These are phyloP conservation scores for Camponotus fellah DNA, from an alignment of 2,888 invertebrate species.

Conservation along the genomic window DNA sequence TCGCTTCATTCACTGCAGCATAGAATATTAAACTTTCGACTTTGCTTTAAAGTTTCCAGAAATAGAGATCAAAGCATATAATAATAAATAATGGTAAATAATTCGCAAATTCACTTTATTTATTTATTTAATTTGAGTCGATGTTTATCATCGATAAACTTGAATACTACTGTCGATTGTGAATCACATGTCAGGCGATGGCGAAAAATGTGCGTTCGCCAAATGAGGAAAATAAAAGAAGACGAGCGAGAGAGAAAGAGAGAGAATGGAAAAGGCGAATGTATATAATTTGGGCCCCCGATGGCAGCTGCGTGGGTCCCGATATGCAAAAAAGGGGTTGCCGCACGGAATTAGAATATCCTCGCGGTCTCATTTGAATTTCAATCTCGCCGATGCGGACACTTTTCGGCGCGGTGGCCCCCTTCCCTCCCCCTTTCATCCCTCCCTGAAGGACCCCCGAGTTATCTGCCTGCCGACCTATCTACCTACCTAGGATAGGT, in stretches of 20 bases:
- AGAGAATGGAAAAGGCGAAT: conserved; percentile 72
- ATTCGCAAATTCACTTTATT: not conserved
- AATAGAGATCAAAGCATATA: not conserved
- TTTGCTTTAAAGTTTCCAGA: not conserved
- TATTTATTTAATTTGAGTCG: conserved; percentile 16
- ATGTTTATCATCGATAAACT: conserved; percentile 10
- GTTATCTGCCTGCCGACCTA: conserved; percentile 71
- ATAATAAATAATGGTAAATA: conserved; percentile 2
- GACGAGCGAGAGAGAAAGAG: conserved; percentile 54
- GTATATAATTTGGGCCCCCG: conserved; percentile 82
- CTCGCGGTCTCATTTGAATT: conserved; percentile 86
- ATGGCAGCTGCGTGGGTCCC: conserved; percentile 85
- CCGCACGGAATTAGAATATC: conserved; percentile 85
- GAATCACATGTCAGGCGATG: conserved; percentile 17
- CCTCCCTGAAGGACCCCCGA: conserved; percentile 60
- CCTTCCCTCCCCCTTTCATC: conserved; percentile 24
- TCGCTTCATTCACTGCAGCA: not conserved
- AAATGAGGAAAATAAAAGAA: conserved; percentile 34
- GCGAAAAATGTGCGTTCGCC: conserved; percentile 40
- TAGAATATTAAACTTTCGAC: conserved; percentile 7
- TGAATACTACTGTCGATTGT: conserved; percentile 28
- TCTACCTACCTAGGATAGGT: conserved; percentile 66
- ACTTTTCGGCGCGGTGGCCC: conserved; percentile 71
- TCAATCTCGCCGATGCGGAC: conserved; percentile 80
- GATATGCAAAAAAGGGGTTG: conserved; percentile 85